These are phyloP conservation scores for Stenurella melanura DNA, from an alignment of 2,888 invertebrate genomes.

Conservation along the genomic window DNA sequence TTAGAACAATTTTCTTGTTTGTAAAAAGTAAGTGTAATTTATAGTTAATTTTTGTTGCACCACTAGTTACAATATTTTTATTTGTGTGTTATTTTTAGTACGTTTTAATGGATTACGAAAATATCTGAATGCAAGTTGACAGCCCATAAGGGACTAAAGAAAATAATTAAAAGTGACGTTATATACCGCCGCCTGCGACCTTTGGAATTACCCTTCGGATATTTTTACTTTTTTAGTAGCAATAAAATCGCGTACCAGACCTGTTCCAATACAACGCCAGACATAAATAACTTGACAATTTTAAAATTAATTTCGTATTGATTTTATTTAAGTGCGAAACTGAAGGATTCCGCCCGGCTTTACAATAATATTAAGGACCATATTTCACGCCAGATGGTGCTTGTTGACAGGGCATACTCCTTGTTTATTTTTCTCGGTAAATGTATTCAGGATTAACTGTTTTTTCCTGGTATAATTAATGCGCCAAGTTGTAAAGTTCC, in stretches of 20 bases:
- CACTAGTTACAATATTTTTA: no score
- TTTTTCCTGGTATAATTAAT: constrained; percentile 37
- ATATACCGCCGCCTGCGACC: neutral
- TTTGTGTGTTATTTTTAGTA: no score
- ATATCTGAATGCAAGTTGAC: constrained; percentile 5
- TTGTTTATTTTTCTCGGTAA: constrained; percentile 21
- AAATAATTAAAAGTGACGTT: constrained; percentile 13
- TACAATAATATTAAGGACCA: constrained; percentile 28
- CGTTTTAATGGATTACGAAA: neutral
- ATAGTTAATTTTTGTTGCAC: no score
- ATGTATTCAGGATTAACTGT: constrained; percentile 40
- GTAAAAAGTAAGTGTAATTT: no score
- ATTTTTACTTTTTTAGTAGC: constrained; percentile 14
- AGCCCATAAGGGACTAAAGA: neutral
- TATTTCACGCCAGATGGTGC: constrained; percentile 43
- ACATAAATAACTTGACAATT: constrained; percentile 8
- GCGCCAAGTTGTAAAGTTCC: constrained; percentile 15
- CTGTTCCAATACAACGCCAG: neutral
- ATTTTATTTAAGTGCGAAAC: constrained; percentile 10
- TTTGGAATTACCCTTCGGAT: neutral
- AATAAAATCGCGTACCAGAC: neutral
- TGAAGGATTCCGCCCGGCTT: constrained; percentile 17
- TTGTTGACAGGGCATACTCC: constrained; percentile 34
- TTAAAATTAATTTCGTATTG: constrained; percentile 25
- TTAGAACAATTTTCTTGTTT: no score